Conservation (phyloP, 2,113 vertebrate species). For the Pygoscelis antarcticus region DNA sequence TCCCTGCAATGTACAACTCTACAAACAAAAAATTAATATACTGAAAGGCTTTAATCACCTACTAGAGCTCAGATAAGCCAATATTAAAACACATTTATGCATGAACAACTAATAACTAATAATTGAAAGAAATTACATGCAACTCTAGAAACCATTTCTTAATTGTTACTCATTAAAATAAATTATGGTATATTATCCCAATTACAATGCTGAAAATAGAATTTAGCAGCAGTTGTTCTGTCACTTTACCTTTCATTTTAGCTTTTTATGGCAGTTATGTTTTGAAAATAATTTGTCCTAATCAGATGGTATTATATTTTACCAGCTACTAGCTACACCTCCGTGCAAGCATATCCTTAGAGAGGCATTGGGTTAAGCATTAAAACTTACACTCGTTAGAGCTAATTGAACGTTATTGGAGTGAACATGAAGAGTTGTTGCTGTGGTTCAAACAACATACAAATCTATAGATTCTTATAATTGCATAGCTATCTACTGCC, state of each 20-base stretch:
- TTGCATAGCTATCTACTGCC: neutral
- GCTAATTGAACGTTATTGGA: slow-evolving; percentile 35
- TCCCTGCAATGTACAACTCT: neutral
- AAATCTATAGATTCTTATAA: neutral
- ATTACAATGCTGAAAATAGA: slow-evolving; percentile 78
- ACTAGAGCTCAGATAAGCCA: slow-evolving; percentile 50
- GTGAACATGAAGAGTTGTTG: neutral
- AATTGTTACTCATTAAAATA: slow-evolving; percentile 79
- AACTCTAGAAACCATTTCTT: slow-evolving; percentile 73
- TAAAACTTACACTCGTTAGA: slow-evolving; percentile 17
- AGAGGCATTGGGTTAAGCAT: slow-evolving; percentile 8
- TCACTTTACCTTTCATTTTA: slow-evolving; percentile 68
- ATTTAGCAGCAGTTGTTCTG: slow-evolving; percentile 73
- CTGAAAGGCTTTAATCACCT: slow-evolving; percentile 50
- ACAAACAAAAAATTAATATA: slow-evolving; percentile 6
- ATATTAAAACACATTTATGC: slow-evolving; percentile 73
- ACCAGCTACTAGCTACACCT: slow-evolving; percentile 16
- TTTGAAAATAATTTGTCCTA: slow-evolving; percentile 63
- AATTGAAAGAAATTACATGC: slow-evolving; percentile 76
- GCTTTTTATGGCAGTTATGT: slow-evolving; percentile 52
- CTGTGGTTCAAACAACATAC: neutral
- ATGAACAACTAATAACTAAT: slow-evolving; percentile 78
- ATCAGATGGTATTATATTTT: slow-evolving; percentile 39
- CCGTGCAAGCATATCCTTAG: slow-evolving; percentile 30
- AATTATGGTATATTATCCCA: slow-evolving; percentile 76